Evolutionary conservation across 2,113 vertebrate genomes (phyloP).

Genomic region (Tapirus terrestris): DNA sequence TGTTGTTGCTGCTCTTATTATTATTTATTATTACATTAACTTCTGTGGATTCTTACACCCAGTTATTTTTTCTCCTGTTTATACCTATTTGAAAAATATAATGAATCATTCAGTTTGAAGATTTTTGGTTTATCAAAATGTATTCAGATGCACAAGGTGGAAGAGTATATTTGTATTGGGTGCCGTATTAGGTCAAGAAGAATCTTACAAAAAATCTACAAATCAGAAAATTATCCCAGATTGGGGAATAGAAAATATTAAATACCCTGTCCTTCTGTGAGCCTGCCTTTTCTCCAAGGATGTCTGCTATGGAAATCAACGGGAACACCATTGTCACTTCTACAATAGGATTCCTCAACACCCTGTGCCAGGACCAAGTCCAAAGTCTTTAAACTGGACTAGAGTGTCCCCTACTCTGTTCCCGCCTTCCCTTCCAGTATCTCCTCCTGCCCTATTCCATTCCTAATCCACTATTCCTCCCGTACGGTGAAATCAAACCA

Average conservation of each 20-base stretch:
- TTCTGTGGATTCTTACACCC: neutral
- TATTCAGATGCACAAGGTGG: neutral
- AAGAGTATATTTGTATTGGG: fast-evolving
- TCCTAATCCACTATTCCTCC: neutral
- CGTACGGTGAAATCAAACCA: neutral
- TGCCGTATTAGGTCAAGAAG: neutral
- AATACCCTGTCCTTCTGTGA: neutral
- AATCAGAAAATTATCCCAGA: neutral
- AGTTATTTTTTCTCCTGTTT: neutral
- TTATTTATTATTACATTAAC: neutral
- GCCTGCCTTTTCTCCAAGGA: neutral
- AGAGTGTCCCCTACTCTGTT: neutral
- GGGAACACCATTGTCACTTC: fast-evolving
- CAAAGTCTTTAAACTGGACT: neutral
- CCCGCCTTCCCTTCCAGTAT: neutral
- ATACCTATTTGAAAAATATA: neutral
- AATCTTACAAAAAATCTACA: neutral
- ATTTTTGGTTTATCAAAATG: neutral
- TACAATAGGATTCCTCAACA: fast-evolving
- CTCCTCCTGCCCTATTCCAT: neutral
- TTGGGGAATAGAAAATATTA: neutral
- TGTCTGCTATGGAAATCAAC: fast-evolving
- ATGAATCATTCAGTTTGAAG: neutral
- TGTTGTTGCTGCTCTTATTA: fast-evolving
- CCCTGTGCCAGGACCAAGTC: neutral